Conservation (phyloP, 2,888 invertebrate species). For the Elgonia sp. region DNA sequence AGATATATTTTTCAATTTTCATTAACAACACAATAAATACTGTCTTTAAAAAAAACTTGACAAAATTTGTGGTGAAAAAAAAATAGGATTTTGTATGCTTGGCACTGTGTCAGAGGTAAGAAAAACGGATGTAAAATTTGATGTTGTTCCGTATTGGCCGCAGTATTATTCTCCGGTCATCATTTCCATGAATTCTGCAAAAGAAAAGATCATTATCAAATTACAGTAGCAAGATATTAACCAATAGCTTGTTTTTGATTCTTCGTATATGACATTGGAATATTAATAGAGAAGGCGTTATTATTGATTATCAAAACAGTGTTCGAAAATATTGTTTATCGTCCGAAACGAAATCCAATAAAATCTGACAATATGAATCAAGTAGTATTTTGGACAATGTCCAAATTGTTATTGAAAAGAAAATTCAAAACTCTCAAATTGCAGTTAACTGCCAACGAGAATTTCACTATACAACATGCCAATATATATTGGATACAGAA, state of each 20-base stretch:
- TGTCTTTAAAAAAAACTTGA: slow-evolving; percentile 81
- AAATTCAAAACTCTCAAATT: slow-evolving; percentile 50
- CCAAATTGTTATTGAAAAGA: slow-evolving; percentile 52
- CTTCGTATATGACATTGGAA: slow-evolving; percentile 4
- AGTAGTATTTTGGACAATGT: slow-evolving; percentile 46
- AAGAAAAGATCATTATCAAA: slow-evolving; percentile 79
- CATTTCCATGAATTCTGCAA: slow-evolving; percentile 98
- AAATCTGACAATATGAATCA: slow-evolving; percentile 46
- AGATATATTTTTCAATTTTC: slow-evolving; percentile 81
- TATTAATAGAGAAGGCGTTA: slow-evolving; percentile 41
- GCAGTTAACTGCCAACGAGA: slow-evolving; percentile 43
- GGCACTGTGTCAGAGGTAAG: slow-evolving; percentile 62
- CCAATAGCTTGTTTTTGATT: not conserved
- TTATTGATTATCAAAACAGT: slow-evolving; percentile 50
- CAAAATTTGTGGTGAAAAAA: slow-evolving; percentile 55
- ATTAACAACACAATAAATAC: slow-evolving; percentile 84
- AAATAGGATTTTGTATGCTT: not conserved
- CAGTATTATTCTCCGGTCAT: slow-evolving; percentile 97
- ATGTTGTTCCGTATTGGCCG: slow-evolving; percentile 41
- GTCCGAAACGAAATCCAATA: slow-evolving; percentile 51
- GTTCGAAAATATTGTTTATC: slow-evolving; percentile 53
- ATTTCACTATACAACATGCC: slow-evolving; percentile 24
- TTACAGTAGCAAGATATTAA: not conserved
- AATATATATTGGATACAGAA: no score
- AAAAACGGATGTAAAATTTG: slow-evolving; percentile 57